Percentiles rank a stretch among this genome's conserved stretches.
These are phyloP conservation scores for Hormaphis cornu DNA, from an alignment of 1,140 invertebrate species.

Conservation along the genomic window DNA sequence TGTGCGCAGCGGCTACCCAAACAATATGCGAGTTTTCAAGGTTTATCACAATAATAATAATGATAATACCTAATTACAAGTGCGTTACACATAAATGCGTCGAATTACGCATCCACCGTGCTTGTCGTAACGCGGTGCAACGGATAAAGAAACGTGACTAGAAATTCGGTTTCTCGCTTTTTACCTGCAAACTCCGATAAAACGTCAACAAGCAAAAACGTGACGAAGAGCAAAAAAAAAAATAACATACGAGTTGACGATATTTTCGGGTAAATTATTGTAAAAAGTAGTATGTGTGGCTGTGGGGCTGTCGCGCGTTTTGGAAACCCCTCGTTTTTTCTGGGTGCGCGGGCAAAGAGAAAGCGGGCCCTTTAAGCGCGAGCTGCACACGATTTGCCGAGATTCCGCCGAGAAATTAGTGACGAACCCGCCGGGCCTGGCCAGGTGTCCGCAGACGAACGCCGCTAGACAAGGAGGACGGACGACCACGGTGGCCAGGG, in stretches of 20 bases:
- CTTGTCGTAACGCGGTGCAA: not conserved
- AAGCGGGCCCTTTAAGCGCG: not conserved
- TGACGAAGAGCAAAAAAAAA: too few relatives aligned
- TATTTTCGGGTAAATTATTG: too few relatives aligned
- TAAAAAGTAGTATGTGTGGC: too few relatives aligned
- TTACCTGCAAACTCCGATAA: not conserved
- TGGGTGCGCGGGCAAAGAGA: not conserved
- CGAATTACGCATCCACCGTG: not conserved
- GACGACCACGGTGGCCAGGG: too few relatives aligned
- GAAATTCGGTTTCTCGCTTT: not conserved
- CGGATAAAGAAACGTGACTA: not conserved
- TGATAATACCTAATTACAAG: too few relatives aligned
- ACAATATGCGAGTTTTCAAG: conserved; percentile 18
- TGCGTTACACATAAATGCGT: conserved; percentile 14
- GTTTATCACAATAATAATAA: conserved; percentile 4
- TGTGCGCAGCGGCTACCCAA: too few relatives aligned
- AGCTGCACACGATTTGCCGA: not conserved
- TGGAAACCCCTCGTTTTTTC: not conserved
- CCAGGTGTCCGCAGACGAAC: not conserved
- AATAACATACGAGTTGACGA: not conserved
- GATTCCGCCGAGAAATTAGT: not conserved
- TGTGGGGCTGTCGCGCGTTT: not conserved
- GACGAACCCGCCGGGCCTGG: not conserved
- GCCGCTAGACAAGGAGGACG: too few relatives aligned
- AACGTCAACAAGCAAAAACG: too few relatives aligned